Evolutionary conservation across 2,113 vertebrate genomes (phyloP).

Genomic region (Hydrochoerus hydrochaeris): DNA sequence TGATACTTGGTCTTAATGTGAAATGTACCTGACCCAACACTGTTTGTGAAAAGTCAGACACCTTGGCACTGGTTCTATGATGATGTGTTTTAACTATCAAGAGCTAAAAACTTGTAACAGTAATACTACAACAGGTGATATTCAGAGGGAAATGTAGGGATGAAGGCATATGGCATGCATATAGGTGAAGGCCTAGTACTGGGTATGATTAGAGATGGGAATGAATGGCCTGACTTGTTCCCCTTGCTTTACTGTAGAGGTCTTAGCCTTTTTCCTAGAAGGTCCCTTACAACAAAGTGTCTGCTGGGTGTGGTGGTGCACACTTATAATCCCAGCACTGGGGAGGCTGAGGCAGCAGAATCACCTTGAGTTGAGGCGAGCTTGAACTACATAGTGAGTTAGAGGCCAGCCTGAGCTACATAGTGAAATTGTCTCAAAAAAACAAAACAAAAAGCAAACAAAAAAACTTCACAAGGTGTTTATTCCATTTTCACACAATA

Average conservation of each 20-base stretch:
- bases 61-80: neutral
- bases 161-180: neutral
- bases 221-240: neutral
- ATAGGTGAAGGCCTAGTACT: neutral
- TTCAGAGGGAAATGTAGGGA: slow-evolving; percentile 31
- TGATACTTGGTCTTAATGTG: slow-evolving; percentile 36
- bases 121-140: neutral
- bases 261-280: neutral
- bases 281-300: slow-evolving; percentile 1
- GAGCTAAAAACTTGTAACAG: neutral
- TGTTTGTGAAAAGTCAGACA: slow-evolving; percentile 40
- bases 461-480: neutral
- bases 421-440: neutral
- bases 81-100: neutral
- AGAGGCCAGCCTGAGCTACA: neutral
- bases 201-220: neutral
- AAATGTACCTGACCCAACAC: neutral
- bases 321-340: neutral
- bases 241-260: neutral
- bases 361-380: neutral
- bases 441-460: neutral
- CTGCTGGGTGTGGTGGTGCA: neutral
- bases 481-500: neutral
- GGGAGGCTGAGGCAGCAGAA: neutral
- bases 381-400: too few relatives aligned